Percentiles rank a stretch among this genome's conserved stretches.
Evolutionary conservation across 2,888 invertebrate genomes (phyloP).

Genomic region (Morpho achilles): DNA sequence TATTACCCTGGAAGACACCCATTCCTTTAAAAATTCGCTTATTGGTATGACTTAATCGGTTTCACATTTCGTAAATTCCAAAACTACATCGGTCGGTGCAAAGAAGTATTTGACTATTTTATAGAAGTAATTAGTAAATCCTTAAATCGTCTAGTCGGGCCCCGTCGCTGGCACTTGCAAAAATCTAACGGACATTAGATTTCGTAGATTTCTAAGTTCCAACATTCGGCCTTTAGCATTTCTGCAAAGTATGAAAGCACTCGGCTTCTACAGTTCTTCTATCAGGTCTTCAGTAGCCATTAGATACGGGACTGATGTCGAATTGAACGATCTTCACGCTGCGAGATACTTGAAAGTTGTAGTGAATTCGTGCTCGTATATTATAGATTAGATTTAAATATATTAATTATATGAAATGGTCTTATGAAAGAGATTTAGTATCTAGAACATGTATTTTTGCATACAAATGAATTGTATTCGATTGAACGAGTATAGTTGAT

Average conservation of each 20-base stretch:
- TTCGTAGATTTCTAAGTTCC: conserved; percentile 13
- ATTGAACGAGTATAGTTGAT: conserved; percentile 16
- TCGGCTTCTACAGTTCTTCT: conserved; percentile 44
- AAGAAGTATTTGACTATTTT: conserved; percentile 3
- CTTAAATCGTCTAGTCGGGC: conserved; percentile 18
- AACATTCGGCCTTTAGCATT: conserved; percentile 28
- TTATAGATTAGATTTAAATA: conserved; percentile 37
- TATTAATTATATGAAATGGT: conserved; percentile 33
- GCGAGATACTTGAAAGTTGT: conserved; percentile 15
- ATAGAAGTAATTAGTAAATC: conserved; percentile 2
- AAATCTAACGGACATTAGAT: conserved; percentile 11
- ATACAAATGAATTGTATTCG: conserved; percentile 39
- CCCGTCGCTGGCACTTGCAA: conserved; percentile 20
- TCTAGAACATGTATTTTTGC: conserved; percentile 57
- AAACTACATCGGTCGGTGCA: conserved; percentile 11
- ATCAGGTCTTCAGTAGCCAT: conserved; percentile 42
- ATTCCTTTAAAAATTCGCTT: background rate
- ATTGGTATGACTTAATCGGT: background rate
- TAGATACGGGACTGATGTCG: conserved; percentile 27
- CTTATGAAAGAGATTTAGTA: conserved; percentile 64
- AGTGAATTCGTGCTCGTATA: conserved; percentile 34
- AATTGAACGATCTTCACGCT: conserved; percentile 2
- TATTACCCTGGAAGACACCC: conserved; percentile 31
- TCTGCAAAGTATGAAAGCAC: conserved; percentile 43
- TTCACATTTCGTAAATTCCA: background rate